These are phyloP conservation scores for Cantharis flavilabris DNA, from an alignment of 2,888 invertebrate species.

Conservation along the genomic window DNA sequence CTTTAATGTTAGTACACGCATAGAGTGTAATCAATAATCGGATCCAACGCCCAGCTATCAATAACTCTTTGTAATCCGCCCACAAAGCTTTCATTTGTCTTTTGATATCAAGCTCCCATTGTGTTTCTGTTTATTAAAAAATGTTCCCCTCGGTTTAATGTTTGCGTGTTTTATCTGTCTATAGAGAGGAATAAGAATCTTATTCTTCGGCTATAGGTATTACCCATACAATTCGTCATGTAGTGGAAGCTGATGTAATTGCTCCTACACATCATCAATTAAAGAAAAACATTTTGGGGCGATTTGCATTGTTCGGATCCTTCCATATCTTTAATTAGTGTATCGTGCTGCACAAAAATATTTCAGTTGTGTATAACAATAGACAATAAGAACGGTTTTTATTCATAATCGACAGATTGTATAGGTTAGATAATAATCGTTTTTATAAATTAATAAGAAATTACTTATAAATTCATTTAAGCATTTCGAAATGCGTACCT, in stretches of 20 bases:
- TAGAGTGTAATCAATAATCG: constrained; percentile 42
- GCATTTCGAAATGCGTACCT: neutral
- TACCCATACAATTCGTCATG: constrained; percentile 15
- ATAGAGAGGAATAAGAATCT: constrained; percentile 7
- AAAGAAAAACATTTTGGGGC: constrained; percentile 8
- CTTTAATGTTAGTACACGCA: constrained; percentile 37
- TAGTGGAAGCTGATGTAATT: constrained; percentile 12
- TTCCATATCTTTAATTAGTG: neutral
- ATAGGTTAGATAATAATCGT: neutral
- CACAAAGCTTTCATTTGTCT: constrained; percentile 51
- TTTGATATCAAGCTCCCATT: constrained; percentile 48
- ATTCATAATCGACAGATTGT: neutral
- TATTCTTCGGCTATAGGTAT: neutral
- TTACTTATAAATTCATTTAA: neutral
- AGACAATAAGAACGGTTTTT: neutral
- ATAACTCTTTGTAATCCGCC: constrained; percentile 47
- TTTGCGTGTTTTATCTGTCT: constrained; percentile 48
- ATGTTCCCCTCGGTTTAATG: constrained; percentile 47
- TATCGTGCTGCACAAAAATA: neutral
- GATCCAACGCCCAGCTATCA: constrained; percentile 49
- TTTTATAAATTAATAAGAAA: neutral
- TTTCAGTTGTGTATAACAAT: neutral
- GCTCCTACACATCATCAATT: constrained; percentile 14
- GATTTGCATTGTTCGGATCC: constrained; percentile 18
- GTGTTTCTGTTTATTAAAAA: constrained; percentile 47